Base-by-base conservation (phyloP, 2,888 invertebrate species). In the Drosophila recens region DNA sequence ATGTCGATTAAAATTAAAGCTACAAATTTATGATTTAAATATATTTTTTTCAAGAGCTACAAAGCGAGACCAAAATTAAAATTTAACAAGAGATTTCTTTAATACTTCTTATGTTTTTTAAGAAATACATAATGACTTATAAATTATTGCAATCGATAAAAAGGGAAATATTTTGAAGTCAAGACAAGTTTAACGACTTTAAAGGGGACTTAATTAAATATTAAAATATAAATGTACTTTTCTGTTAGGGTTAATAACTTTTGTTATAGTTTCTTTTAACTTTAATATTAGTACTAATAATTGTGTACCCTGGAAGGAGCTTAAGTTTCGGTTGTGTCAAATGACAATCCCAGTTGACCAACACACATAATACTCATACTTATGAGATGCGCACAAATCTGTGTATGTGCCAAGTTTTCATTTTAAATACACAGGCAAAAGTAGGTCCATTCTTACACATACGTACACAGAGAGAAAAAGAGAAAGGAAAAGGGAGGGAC, bases 391-490 rank as follows among this genome's bases (percentile, higher is more conserved):
- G 23, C 38, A 48, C 33, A 49, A 59, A 59, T 52, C 46, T 72
- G 30, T 15, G 13, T 59, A 52, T 72, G 62, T 43, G 68, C 45
- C 51, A 58, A 58, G 46, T 76, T 82, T 75, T 74, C 56, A 56
- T 75, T 80, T 76, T 80, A 75, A 72, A 71, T 62, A 45, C 63
- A 61, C 40, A 49, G 33, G 54, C 53, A 61, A 23, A 46, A 20
- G 36, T 17, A 48, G 13, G 33, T 40, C 1, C 40, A 30, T 30
- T 8, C 30, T 30, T 30, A 34, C 34, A 34, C 13, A 30, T 34
- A 54, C n/a, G 15, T 2, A 17, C 10, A 43, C 13, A 20, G 20
- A 33, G 15, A 8, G 23, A 45, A 13, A 45, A 20, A 57, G 36
- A 36, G 23, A 58, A 20, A 5, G 17, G 27, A 23, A 38, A 23